Evolutionary conservation across 2,113 vertebrate species (phyloP).

Genomic region (Kryptolebias marmoratus): DNA sequence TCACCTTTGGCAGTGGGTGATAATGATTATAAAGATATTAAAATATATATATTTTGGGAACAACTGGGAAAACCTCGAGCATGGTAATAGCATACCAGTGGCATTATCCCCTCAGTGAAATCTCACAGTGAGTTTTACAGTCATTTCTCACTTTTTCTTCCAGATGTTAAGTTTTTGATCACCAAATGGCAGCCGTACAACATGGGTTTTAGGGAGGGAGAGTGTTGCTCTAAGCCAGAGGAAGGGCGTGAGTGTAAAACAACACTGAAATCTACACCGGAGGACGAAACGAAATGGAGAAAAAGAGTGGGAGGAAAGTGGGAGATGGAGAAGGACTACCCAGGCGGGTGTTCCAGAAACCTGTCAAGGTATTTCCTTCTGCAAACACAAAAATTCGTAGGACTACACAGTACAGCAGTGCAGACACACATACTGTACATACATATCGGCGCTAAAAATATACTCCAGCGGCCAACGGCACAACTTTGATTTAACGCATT

Average conservation of each 20-base stretch:
- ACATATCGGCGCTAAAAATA: conserved; percentile 49
- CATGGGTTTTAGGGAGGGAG: conserved; percentile 23
- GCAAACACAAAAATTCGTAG: conserved; percentile 67
- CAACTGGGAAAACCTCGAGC: not conserved
- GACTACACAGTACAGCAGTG: conserved; percentile 31
- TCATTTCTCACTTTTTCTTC: conserved; percentile 30
- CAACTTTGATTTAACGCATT: conserved; percentile 68
- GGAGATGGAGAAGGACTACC: conserved; percentile 48
- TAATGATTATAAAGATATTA: not conserved
- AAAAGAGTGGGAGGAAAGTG: conserved; percentile 56
- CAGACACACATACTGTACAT: conserved; percentile 13
- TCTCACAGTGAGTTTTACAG: conserved; percentile 26
- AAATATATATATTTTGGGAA: not conserved
- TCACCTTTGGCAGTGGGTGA: too few relatives aligned
- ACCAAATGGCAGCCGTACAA: conserved; percentile 54
- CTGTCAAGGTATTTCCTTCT: conserved; percentile 80
- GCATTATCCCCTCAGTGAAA: conserved; percentile 6
- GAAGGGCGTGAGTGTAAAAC: conserved; percentile 76
- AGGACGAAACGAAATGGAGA: conserved; percentile 62
- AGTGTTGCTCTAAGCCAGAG: conserved; percentile 57
- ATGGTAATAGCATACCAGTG: conserved; percentile 13
- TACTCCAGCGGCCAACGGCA: conserved; percentile 48
- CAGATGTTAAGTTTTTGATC: conserved; percentile 37
- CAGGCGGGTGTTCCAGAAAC: conserved; percentile 68
- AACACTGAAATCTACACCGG: conserved; percentile 70